Conservation (phyloP, 2,888 invertebrate genomes). For the Amphipyra berbera region DNA sequence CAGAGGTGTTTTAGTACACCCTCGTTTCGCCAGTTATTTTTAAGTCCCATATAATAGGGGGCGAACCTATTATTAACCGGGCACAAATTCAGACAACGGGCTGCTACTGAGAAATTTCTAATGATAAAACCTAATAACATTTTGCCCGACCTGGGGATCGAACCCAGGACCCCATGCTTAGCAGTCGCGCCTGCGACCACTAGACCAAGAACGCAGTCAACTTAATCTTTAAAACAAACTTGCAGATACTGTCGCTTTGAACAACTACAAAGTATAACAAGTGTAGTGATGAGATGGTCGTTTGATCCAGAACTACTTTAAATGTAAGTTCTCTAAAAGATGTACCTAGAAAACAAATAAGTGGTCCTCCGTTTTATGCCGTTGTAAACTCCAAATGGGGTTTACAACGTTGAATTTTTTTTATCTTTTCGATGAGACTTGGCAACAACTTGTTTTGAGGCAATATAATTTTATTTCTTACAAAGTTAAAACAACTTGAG, state of each 20-base stretch:
- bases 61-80: too few relatives aligned
- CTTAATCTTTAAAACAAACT: neutral
- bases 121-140: too few relatives aligned
- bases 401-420: slow-evolving; percentile 15
- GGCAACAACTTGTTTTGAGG: slow-evolving; percentile 20
- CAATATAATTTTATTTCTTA: slow-evolving; percentile 32
- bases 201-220: too few relatives aligned
- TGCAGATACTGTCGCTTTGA: neutral
- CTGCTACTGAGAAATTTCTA: too few relatives aligned
- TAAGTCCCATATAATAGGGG: too few relatives aligned
- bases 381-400: slow-evolving; percentile 13
- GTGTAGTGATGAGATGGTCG: neutral
- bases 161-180: too few relatives aligned
- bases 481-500: slow-evolving; percentile 25
- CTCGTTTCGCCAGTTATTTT: too few relatives aligned
- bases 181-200: too few relatives aligned
- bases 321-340: neutral
- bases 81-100: too few relatives aligned
- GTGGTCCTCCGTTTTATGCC: neutral
- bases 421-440: slow-evolving; percentile 13
- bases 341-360: slow-evolving; percentile 13
- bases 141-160: too few relatives aligned
- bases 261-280: neutral
- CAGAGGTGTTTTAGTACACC: too few relatives aligned
- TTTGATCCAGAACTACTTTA: neutral